Evolutionary conservation across 2,113 vertebrate genomes (phyloP).

Genomic region (Siniperca knerii): DNA sequence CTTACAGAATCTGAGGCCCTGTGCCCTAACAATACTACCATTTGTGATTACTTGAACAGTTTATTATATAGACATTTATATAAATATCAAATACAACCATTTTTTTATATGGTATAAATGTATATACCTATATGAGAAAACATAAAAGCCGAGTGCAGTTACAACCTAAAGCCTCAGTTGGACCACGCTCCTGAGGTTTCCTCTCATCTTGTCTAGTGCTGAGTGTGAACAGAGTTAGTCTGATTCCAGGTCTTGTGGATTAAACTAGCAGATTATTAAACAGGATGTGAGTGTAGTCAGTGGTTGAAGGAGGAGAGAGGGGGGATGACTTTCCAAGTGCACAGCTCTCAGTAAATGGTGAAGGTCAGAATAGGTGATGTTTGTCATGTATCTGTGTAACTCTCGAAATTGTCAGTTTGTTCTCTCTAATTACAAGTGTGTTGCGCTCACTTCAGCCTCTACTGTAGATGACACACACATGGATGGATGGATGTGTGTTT

Average conservation of each 20-base stretch:
- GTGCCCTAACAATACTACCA: background rate
- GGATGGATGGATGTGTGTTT: background rate
- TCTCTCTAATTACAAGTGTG: background rate
- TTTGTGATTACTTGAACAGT: background rate
- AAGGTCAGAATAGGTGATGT: background rate
- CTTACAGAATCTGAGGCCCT: background rate
- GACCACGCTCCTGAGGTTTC: background rate
- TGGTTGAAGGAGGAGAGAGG: background rate
- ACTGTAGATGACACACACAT: background rate
- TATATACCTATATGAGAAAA: background rate
- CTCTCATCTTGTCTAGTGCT: background rate
- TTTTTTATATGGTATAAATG: background rate
- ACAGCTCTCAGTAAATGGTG: background rate
- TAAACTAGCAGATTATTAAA: background rate
- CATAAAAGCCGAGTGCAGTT: background rate
- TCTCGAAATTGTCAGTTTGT: background rate
- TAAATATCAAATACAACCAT: background rate
- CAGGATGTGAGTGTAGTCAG: slow-evolving; percentile 1
- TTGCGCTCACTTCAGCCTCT: background rate
- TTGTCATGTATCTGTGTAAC: background rate
- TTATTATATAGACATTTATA: background rate
- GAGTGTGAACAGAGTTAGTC: background rate
- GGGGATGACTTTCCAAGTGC: background rate
- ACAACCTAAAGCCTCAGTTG: background rate
- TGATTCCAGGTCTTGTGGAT: background rate